phyloP scores from a whole-genome alignment of 2,888 invertebrate species.

The Melinopterus prodromus region DNA sequence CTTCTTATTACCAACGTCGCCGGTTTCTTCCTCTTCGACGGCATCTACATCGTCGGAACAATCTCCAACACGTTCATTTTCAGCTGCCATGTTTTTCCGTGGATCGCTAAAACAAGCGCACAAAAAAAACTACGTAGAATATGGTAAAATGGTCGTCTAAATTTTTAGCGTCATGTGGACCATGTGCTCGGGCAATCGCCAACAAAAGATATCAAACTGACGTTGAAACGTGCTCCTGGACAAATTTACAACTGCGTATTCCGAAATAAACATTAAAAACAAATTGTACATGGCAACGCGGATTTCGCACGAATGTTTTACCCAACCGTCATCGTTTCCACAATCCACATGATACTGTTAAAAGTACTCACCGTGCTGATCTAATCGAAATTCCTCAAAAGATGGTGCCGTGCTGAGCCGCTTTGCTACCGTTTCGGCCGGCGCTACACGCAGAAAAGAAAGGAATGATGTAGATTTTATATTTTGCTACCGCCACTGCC shows the following conservation, averaged over 20 bases:
- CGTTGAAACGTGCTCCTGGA: conserved; percentile 33
- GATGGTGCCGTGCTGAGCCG: conserved; percentile 43
- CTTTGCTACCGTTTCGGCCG: conserved; percentile 37
- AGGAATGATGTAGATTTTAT: conserved; percentile 33
- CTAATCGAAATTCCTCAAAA: conserved; percentile 41
- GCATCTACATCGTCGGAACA: conserved; percentile 73
- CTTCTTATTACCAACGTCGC: conserved; percentile 42
- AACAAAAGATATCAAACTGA: conserved; percentile 43
- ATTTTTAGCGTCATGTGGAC: conserved; percentile 35
- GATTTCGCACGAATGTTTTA: conserved; percentile 5
- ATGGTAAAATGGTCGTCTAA: conserved; percentile 27
- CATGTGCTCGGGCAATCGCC: conserved; percentile 34
- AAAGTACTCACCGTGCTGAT: conserved; percentile 48
- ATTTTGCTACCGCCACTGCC: background rate
- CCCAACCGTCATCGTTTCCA: background rate
- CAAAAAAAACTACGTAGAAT: conserved; percentile 31
- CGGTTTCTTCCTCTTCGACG: conserved; percentile 60
- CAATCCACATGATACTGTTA: conserved; percentile 33
- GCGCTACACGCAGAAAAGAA: conserved; percentile 41
- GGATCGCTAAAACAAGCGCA: conserved; percentile 15
- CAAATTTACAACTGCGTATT: conserved; percentile 39
- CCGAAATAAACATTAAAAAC: conserved; percentile 42
- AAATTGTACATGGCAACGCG: conserved; percentile 37
- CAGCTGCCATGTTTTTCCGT: conserved; percentile 66
- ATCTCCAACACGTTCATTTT: conserved; percentile 71